Evolutionary conservation across 2,797 vertebrate genomes (phyloP).

Genomic region (Anabacerthia variegaticeps): DNA sequence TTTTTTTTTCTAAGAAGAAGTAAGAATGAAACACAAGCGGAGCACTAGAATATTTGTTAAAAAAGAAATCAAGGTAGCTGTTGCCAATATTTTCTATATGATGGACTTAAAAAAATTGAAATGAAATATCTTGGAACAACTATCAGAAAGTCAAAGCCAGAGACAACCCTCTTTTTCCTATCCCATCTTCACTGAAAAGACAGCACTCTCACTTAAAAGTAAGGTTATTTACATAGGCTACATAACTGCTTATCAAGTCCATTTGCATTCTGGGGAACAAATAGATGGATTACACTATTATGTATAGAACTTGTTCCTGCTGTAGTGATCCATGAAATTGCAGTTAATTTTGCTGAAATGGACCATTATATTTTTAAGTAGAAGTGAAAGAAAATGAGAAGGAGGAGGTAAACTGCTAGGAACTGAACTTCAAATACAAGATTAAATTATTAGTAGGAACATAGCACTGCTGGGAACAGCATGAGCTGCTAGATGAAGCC

Average conservation of each 20-base stretch:
- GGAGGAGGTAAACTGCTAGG: conserved; percentile 34
- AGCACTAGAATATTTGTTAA: not conserved
- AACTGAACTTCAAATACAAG: conserved; percentile 23
- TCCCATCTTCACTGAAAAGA: not conserved
- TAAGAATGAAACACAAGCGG: not conserved
- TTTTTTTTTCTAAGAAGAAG: not conserved
- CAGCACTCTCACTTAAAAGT: not conserved
- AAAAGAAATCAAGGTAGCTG: not conserved
- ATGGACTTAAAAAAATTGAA: not conserved
- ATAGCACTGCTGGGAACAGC: conserved; percentile 33
- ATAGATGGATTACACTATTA: conserved; percentile 27
- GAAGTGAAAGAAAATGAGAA: conserved; percentile 44
- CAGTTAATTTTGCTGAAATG: conserved; percentile 67
- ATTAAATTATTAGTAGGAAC: conserved; percentile 57
- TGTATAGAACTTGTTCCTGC: conserved; percentile 39
- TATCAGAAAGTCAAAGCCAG: conserved; percentile 16
- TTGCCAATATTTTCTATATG: not conserved
- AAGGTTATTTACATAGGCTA: conserved; percentile 30
- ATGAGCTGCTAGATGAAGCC: conserved; percentile 26
- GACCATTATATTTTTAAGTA: conserved; percentile 45
- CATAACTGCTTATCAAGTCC: conserved; percentile 33
- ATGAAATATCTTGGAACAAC: not conserved
- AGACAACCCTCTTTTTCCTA: not conserved
- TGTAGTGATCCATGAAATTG: conserved; percentile 61
- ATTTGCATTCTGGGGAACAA: conserved; percentile 31